Percentiles rank a stretch among this genome's conserved stretches.
These are phyloP conservation scores for Phyllotreta striolata DNA, from an alignment of 2,888 invertebrate genomes.

Conservation along the genomic window DNA sequence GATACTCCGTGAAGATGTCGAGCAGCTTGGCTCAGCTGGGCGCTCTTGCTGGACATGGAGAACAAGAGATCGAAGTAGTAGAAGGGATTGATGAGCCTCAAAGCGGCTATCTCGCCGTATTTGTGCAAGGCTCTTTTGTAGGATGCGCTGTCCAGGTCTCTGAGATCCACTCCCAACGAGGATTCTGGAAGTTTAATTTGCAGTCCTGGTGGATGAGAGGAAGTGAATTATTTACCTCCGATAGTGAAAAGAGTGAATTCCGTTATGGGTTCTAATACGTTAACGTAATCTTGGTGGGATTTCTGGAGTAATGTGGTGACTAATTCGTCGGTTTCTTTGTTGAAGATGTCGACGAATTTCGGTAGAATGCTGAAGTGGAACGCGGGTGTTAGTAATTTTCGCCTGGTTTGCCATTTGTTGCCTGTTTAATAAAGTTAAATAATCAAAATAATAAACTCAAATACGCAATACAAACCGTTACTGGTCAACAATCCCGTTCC, in stretches of 20 bases:
- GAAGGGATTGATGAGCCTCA: slow-evolving; percentile 12
- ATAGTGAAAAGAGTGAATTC: slow-evolving; percentile 31
- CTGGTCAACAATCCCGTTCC: slow-evolving; percentile 45
- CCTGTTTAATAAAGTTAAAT: slow-evolving; percentile 22
- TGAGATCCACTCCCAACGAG: slow-evolving; percentile 25
- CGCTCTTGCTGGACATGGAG: background rate
- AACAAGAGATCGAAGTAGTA: slow-evolving; percentile 5
- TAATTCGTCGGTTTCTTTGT: slow-evolving; percentile 39
- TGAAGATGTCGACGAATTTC: slow-evolving; percentile 42
- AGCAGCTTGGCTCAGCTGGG: background rate
- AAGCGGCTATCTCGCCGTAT: background rate
- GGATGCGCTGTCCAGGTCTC: background rate
- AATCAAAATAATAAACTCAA: background rate
- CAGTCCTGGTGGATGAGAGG: background rate
- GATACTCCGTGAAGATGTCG: slow-evolving; percentile 30
- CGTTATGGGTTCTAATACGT: slow-evolving; percentile 29
- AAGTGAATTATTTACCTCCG: slow-evolving; percentile 27
- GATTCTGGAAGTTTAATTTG: slow-evolving; percentile 32
- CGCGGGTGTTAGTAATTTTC: slow-evolving; percentile 45
- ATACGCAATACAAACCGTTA: slow-evolving; percentile 31
- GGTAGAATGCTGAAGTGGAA: slow-evolving; percentile 46
- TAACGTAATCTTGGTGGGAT: slow-evolving; percentile 18
- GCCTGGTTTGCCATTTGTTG: slow-evolving; percentile 42
- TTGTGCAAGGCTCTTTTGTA: slow-evolving; percentile 16
- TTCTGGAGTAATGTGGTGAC: slow-evolving; percentile 6